Conservation (phyloP, 2,113 vertebrate species). For the Theristicus caerulescens region DNA sequence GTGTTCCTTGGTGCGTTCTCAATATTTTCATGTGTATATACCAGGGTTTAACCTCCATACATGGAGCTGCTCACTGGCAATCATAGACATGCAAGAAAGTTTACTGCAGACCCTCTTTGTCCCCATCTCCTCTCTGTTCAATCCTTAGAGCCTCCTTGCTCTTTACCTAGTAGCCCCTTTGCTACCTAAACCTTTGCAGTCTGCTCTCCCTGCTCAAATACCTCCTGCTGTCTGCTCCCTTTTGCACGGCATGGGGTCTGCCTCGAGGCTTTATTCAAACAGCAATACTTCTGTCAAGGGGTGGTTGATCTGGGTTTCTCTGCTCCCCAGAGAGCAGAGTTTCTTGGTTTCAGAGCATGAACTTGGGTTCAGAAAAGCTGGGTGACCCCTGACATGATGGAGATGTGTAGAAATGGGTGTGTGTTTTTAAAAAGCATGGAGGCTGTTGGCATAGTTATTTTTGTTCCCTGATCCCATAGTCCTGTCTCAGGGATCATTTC, state of each 20-base stretch:
- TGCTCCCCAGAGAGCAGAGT: neutral
- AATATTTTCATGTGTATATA: neutral
- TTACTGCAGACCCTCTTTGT: neutral
- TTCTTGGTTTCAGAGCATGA: neutral
- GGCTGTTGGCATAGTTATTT: neutral
- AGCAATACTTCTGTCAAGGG: neutral
- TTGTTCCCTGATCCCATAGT: neutral
- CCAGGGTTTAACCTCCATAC: neutral
- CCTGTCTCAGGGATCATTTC: neutral
- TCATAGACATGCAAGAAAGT: neutral
- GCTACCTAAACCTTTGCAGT: neutral
- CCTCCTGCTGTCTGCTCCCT: neutral
- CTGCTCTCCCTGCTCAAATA: neutral
- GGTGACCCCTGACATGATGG: neutral
- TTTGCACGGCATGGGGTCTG: rapidly evolving
- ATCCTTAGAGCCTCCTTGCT: neutral
- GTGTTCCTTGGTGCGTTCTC: neutral
- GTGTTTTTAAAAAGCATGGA: neutral
- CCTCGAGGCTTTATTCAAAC: neutral
- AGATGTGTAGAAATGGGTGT: neutral
- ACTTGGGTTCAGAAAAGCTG: neutral
- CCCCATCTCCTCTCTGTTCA: neutral
- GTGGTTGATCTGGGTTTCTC: neutral
- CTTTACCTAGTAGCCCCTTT: neutral
- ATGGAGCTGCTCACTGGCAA: neutral